Conservation (phyloP, 2,888 invertebrate species). For the Creontiades dilutus region DNA sequence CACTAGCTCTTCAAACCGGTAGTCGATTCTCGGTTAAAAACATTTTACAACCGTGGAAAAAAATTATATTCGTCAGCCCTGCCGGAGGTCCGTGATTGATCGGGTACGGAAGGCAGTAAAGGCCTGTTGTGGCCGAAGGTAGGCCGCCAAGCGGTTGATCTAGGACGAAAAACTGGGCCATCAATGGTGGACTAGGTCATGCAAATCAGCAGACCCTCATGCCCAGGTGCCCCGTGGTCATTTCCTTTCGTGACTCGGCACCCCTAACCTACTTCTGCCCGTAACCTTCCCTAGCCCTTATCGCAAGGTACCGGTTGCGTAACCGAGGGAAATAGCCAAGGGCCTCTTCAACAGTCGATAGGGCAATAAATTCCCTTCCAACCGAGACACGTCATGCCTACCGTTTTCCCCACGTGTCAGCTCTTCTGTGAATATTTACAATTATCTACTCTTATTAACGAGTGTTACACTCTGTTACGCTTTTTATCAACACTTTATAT, state of each 20-base stretch:
- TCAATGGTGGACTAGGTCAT: slow-evolving; percentile 50
- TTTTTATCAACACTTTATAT: too few relatives aligned
- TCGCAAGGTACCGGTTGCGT: slow-evolving; percentile 47
- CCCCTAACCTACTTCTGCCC: slow-evolving; percentile 59
- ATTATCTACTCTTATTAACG: too few relatives aligned
- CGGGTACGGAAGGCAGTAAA: not conserved
- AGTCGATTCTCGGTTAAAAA: not conserved
- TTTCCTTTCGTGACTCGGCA: slow-evolving; percentile 65
- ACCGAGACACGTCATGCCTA: not conserved
- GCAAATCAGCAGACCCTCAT: slow-evolving; percentile 53
- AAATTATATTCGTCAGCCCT: not conserved
- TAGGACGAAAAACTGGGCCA: slow-evolving; percentile 53
- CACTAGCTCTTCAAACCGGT: not conserved
- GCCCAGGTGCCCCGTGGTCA: slow-evolving; percentile 53
- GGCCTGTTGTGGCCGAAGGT: not conserved
- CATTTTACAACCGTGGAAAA: not conserved
- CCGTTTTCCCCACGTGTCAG: too few relatives aligned
- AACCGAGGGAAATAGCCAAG: slow-evolving; percentile 33
- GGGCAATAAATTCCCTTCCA: not conserved
- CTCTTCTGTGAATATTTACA: too few relatives aligned
- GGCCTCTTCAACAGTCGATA: not conserved
- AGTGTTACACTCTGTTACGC: too few relatives aligned
- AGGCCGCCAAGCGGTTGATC: slow-evolving; percentile 27
- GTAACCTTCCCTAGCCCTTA: slow-evolving; percentile 14
- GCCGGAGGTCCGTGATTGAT: not conserved